Evolutionary conservation across 2,888 invertebrate species (phyloP), one percentile per base, ranked within the genome.

Genomic region (Leucozona laternaria): DNA sequence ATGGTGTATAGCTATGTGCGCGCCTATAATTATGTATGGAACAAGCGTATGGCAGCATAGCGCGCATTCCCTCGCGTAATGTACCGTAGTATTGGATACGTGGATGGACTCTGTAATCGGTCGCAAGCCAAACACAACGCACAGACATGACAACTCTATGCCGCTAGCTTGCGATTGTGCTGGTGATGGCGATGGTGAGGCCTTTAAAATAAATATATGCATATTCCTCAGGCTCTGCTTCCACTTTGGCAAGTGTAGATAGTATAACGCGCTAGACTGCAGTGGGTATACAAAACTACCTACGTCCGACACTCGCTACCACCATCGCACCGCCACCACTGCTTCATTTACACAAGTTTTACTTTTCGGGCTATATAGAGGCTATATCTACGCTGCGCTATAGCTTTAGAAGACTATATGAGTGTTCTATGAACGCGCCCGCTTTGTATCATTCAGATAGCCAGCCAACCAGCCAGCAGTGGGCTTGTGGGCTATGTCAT

Each of bases 21-120:
- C 78, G 75, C 50, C 64, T 62, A 57, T 79, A 86, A 82, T 86
- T 86, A 82, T 82, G 84, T 66, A 84, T 79, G 71, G 50, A 66
- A 75, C 66, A 20, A 73, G 53, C 78, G 82, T 82, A 75, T 71
- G 31, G 34, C 45, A 66, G 48, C 75, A 82, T 70, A 75, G 81
- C 82, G 86, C 78, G 82, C 86, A 86, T 86, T 82, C 86, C 82
- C 86, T 81, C 86, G 86, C 86, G 86, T 86, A 86, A 79, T 81
- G 66, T 86, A 86, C 86, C 86, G 86, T 86, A 86, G 82, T 45
- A 55, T 34, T 68, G 78, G 64, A 13, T 86, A 86, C 86, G 86
- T 86, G 86, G 70, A 82, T 48, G 75, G 82, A 86, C 86, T 86
- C 70, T 73, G 75, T 71, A 86, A 86, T 86, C 86, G 82, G 71